phyloP scores from a whole-genome alignment of 2,888 invertebrate genomes.

The Rhogogaster chlorosoma region DNA sequence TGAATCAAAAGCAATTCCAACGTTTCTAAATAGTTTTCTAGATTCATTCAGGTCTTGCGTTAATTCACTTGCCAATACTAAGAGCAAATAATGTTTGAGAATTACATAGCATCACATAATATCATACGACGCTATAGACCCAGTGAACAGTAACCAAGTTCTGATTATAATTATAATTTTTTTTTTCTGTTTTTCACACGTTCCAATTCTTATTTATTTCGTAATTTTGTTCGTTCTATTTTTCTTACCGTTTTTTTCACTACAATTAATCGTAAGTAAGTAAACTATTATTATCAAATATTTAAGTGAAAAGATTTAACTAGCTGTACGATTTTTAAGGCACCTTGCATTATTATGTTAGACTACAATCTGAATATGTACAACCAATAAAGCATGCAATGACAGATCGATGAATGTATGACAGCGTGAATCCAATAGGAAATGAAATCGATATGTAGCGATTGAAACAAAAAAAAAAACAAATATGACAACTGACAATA shows the following conservation, averaged over 20 bases:
- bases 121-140: background rate
- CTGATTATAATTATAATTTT: background rate
- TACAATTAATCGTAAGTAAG: constrained; percentile 14
- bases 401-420: constrained; percentile 50
- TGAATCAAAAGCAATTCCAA: constrained; percentile 55
- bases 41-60: constrained; percentile 5
- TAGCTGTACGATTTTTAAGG: constrained; percentile 48
- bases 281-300: constrained; percentile 18
- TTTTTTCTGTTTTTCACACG: background rate
- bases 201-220: constrained; percentile 18
- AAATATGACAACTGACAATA: constrained; percentile 54
- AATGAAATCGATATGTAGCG: constrained; percentile 54
- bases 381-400: constrained; percentile 62
- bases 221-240: background rate
- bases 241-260: background rate
- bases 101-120: background rate
- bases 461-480: constrained; percentile 34
- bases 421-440: constrained; percentile 55
- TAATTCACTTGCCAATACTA: background rate
- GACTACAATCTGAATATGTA: constrained; percentile 72
- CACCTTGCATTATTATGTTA: constrained; percentile 67
- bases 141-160: background rate
- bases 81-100: background rate
- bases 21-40: background rate
- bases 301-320: constrained; percentile 5